Evolutionary conservation across 2,113 vertebrate genomes (phyloP).

Genomic region (Catharus bicknelli): DNA sequence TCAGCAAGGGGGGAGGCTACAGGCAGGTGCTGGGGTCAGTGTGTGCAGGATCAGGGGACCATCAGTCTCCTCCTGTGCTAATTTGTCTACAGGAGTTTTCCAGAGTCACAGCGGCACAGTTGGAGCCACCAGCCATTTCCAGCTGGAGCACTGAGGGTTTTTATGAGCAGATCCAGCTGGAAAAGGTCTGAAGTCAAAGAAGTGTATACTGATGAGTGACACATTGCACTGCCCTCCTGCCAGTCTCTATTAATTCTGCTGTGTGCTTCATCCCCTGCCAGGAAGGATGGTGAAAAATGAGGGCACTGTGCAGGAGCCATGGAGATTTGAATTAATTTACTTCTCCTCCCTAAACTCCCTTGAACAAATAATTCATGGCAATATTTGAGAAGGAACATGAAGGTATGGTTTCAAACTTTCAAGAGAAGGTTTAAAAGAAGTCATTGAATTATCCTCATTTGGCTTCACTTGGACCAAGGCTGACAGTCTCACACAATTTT

Average conservation of each 20-base stretch:
- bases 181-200: slow-evolving; percentile 34
- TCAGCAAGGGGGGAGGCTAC: neutral
- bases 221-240: neutral
- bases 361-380: slow-evolving; percentile 23
- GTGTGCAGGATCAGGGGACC: neutral
- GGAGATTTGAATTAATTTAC: slow-evolving; percentile 28
- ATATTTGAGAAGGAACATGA: neutral
- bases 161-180: slow-evolving; percentile 14
- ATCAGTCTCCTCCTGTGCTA: neutral
- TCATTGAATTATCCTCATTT: neutral
- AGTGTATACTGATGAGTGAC: neutral
- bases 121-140: slow-evolving; percentile 23
- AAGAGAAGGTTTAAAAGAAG: neutral
- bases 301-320: neutral
- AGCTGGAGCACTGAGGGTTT: neutral
- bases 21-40: slow-evolving; percentile 18
- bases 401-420: neutral
- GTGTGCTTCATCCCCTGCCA: neutral
- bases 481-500: neutral
- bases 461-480: neutral
- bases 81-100: slow-evolving; percentile 41
- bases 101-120: neutral
- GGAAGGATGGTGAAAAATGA: slow-evolving; percentile 1
- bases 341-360: neutral
- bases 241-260: neutral